Base-by-base conservation (phyloP, 2,797 vertebrate genomes). In the Phalloptychus januarius region DNA sequence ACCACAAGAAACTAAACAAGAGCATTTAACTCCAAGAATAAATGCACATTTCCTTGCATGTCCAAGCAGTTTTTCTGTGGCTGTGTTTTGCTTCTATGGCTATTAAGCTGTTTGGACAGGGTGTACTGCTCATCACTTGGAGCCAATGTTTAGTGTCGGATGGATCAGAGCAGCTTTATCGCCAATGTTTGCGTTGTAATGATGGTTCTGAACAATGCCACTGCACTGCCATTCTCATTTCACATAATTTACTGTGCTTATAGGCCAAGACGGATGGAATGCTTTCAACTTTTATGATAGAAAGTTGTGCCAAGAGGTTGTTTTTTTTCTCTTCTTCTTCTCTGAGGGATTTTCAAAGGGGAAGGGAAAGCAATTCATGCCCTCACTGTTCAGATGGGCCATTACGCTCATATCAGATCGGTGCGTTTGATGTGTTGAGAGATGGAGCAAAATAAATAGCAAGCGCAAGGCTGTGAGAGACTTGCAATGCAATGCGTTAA, bases 231-330 rank as follows among this genome's bases (percentile, higher is more conserved):
- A 28, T 69, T 84, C 85, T 89, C 84, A 72, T 83, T 83, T 87
- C 83, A 79, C 91, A 86, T 89, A 90, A 90, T 87, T 90, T 85
- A 79, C 61, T 83, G 82, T 46, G 81, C 91, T 86, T 88, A 86
- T 87, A 83, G 80, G 85, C 86, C 84, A 86, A 90, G 87, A 86
- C 78, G 83, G 76, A 71, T 78, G 89, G 94, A 94, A 94, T 88
- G 94, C 93, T 94, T 94, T 94, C 89, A 93, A 93, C 89, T 90
- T 93, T 93, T 93, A 93, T 90, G 85, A 85, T 78, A 82, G 83
- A 79, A 89, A 87, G 79, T 92, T 81, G 91, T 92, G 93, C 92
- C 91, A 93, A 93, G 84, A 82, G 87, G 23, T 1, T 40, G 13
- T 80, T 42, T 82, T 80, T 89, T 89, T 78, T 25, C 80, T 88